Percentiles rank a stretch among this genome's conserved stretches.
These are phyloP conservation scores for Lasioglossum vierecki DNA, from an alignment of 2,888 invertebrate species.

Conservation along the genomic window DNA sequence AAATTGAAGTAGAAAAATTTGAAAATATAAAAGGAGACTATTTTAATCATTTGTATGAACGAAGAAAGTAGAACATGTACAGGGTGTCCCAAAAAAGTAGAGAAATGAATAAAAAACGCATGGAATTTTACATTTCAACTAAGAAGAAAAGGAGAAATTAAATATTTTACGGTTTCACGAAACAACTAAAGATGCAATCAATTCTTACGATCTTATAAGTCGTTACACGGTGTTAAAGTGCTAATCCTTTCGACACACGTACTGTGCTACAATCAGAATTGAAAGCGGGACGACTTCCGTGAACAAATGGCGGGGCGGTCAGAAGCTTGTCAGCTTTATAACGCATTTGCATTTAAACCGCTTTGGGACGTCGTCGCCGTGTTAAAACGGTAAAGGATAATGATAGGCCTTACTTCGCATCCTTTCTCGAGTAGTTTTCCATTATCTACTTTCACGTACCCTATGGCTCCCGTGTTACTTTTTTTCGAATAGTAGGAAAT, in stretches of 20 bases:
- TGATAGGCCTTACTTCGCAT: conserved; percentile 20
- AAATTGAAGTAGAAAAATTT: no score
- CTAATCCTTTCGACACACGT: background rate
- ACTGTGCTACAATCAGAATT: conserved; percentile 6
- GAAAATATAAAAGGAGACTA: no score
- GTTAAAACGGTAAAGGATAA: conserved; percentile 30
- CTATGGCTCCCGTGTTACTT: background rate
- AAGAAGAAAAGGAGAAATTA: background rate
- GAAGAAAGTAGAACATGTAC: no score
- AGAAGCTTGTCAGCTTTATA: conserved; percentile 23
- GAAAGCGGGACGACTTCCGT: conserved; percentile 14
- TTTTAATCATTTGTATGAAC: no score
- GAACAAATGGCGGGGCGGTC: conserved; percentile 12
- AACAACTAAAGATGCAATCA: background rate
- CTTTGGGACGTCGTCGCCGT: conserved; percentile 7
- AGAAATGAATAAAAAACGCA: background rate
- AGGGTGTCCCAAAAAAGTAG: no score
- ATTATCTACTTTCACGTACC: background rate
- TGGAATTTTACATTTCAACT: background rate
- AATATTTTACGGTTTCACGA: background rate
- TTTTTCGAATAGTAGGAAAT: background rate
- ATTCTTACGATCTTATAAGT: background rate
- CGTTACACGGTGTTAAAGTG: background rate
- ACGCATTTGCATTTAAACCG: conserved; percentile 52
- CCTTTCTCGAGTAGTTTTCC: background rate